Base-by-base conservation (phyloP, 2,888 invertebrate species). In the Hirudinaria manillensis region DNA sequence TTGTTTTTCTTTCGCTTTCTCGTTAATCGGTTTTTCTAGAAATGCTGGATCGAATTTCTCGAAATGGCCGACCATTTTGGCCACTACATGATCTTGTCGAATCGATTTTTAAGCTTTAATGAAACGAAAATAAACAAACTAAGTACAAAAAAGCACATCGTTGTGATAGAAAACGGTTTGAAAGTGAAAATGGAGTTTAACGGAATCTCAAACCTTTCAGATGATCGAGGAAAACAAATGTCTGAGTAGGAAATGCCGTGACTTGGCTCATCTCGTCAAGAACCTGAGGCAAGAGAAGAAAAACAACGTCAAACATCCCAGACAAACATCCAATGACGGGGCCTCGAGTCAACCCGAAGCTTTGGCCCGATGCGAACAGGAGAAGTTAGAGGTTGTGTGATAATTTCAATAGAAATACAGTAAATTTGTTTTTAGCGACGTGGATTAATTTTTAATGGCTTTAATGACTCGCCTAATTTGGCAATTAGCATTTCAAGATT, bases 191-290 rank as follows among this genome's bases (percentile, higher is more conserved):
- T 7, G 3, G 24, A 61, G 13, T 61, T 61, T 27, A 53, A 16
- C 13, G 29, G 10, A 61, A 61, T 61, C 24, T 27, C 2, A 61
- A 61, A 27, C 29, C 29, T 19, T 61, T 13, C 61, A 61, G 61
- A 27, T 61, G 61, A 16, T 61, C 24, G 61, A 61, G n/a, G 61
- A 61, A 6, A 61, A 61, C 61, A 61, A 61, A 29, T n/a, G 7
- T 7, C 29, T 61, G 6, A 61, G 24, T n/a, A 61, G 24, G 29
- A 61, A 61, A 61, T 61, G 61, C 10, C 24, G 24, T 7, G 61
- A 61, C 7, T 10, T 61, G 61, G 61, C 61, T 27, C 24, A 24
- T 7, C 3, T 24, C 61, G 61, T 61, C 29, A 61, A 61, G 29
- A 29, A 61, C 24, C 61, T 61, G 3, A 61, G n/a, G n/a, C 61